Percentiles rank a stretch among this genome's conserved stretches.
These are phyloP conservation scores for Gouania willdenowi DNA, from an alignment of 2,797 vertebrate species.

Conservation along the genomic window DNA sequence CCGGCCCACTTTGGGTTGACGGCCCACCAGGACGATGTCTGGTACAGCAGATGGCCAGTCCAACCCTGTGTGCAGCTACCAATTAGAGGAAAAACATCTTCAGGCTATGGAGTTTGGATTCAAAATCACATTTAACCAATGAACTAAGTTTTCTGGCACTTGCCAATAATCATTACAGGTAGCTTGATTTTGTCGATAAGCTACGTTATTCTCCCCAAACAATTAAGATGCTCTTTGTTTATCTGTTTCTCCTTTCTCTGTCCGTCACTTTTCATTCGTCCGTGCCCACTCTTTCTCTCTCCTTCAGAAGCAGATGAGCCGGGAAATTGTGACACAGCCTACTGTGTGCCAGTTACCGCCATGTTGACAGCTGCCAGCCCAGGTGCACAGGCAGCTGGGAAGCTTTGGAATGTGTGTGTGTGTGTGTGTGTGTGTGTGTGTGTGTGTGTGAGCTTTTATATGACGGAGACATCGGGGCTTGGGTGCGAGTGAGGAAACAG, in stretches of 20 bases:
- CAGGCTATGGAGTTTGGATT: too few relatives aligned
- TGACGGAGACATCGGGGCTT: constrained; percentile 12
- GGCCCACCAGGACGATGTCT: too few relatives aligned
- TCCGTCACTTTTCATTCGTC: constrained; percentile 2
- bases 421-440: constrained; percentile 4
- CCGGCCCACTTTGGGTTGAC: too few relatives aligned
- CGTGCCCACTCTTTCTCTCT: constrained; percentile 17
- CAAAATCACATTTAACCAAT: too few relatives aligned
- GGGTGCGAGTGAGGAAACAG: constrained; percentile 49
- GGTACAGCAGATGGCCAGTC: too few relatives aligned
- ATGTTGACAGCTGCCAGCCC: constrained; percentile 68
- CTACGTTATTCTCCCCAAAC: too few relatives aligned
- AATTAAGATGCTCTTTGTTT: too few relatives aligned
- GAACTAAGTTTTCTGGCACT: too few relatives aligned
- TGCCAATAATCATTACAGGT: too few relatives aligned
- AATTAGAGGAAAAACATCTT: too few relatives aligned
- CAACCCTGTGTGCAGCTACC: too few relatives aligned
- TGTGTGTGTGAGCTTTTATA: constrained; percentile 10
- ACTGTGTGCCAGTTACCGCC: constrained; percentile 67
- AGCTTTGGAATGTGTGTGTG: constrained; percentile 50
- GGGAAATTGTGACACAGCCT: constrained; percentile 66
- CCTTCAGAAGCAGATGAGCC: constrained; percentile 55
- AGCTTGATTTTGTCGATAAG: too few relatives aligned
- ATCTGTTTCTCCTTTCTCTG: not conserved
- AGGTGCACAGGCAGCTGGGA: constrained; percentile 69